Percentiles rank a stretch among this genome's conserved stretches.
These are phyloP conservation scores for Chaetogeoica ovagalla DNA, from an alignment of 2,888 invertebrate genomes.

Conservation along the genomic window DNA sequence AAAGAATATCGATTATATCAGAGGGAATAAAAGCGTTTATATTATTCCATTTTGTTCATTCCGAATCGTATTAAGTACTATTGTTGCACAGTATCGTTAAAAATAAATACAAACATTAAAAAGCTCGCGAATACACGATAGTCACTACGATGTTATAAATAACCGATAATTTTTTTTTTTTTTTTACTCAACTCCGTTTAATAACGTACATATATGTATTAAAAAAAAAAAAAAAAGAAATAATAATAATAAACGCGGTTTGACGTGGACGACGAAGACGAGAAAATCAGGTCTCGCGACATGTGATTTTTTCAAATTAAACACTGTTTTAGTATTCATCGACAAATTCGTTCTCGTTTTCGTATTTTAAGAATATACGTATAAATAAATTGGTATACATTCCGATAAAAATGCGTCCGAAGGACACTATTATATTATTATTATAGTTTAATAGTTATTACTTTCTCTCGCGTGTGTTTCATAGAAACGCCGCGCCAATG, in stretches of 20 bases:
- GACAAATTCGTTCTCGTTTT: conserved; percentile 10
- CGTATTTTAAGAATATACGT: conserved; percentile 12
- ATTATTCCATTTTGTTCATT: no score
- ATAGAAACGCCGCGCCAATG: conserved; percentile 28
- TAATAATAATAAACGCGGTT: no score
- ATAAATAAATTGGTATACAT: conserved; percentile 16
- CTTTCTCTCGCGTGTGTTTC: conserved; percentile 23
- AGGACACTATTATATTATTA: conserved; percentile 16
- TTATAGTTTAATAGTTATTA: background rate
- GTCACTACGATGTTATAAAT: no score
- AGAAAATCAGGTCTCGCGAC: background rate
- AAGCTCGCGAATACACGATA: no score
- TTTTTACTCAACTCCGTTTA: no score
- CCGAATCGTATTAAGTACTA: no score
- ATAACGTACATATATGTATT: background rate
- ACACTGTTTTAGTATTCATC: background rate
- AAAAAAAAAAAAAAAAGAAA: no score
- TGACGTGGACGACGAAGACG: background rate
- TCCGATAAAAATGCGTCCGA: background rate
- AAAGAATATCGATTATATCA: no score
- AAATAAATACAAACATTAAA: no score
- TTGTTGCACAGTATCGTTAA: no score
- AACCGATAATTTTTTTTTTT: no score
- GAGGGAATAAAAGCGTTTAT: no score
- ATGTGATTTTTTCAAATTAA: background rate